phyloP scores from a whole-genome alignment of 1,140 invertebrate genomes.

The fruit fly (Drosophila melanogaster) region DNA sequence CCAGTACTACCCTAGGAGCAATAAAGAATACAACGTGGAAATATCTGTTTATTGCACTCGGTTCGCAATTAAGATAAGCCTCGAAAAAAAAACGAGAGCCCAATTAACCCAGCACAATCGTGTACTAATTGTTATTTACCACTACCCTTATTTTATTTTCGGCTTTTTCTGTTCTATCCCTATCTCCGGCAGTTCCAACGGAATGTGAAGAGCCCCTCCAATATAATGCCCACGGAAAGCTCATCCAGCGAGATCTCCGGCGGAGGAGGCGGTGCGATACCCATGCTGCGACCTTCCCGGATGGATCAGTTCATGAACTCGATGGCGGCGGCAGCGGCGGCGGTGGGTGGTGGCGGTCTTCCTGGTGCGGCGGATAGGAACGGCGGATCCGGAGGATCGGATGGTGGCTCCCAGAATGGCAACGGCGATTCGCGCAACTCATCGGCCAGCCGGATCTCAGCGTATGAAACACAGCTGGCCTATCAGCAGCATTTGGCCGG shows the following conservation, averaged over 20 bases:
- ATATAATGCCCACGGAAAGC: slow-evolving; percentile 78
- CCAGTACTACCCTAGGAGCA: slow-evolving; percentile 14
- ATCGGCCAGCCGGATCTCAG: slow-evolving; percentile 83
- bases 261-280: slow-evolving; percentile 66
- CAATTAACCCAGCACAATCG: slow-evolving; percentile 57
- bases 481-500: slow-evolving; percentile 89
- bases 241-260: slow-evolving; percentile 60
- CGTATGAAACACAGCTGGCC: slow-evolving; percentile 88
- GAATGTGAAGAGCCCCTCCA: slow-evolving; percentile 54
- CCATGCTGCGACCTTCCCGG: slow-evolving; percentile 83
- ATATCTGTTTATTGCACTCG: slow-evolving; percentile 69
- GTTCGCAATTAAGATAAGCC: slow-evolving; percentile 74
- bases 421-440: slow-evolving; percentile 85
- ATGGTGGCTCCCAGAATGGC: slow-evolving; percentile 75
- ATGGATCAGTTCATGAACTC: slow-evolving; percentile 87
- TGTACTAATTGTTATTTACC: slow-evolving; percentile 74
- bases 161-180: not conserved
- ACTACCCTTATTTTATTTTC: slow-evolving; percentile 9
- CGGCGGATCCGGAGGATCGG: slow-evolving; percentile 19
- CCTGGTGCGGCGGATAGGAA: slow-evolving; percentile 25
- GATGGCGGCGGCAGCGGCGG: slow-evolving; percentile 72
- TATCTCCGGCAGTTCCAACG: slow-evolving; percentile 56
- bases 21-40: slow-evolving; percentile 43
- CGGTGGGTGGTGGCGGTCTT: slow-evolving; percentile 12
- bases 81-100: slow-evolving; percentile 23